Evolutionary conservation across 2,113 vertebrate species (phyloP).

Genomic region (Ellobius talpinus): DNA sequence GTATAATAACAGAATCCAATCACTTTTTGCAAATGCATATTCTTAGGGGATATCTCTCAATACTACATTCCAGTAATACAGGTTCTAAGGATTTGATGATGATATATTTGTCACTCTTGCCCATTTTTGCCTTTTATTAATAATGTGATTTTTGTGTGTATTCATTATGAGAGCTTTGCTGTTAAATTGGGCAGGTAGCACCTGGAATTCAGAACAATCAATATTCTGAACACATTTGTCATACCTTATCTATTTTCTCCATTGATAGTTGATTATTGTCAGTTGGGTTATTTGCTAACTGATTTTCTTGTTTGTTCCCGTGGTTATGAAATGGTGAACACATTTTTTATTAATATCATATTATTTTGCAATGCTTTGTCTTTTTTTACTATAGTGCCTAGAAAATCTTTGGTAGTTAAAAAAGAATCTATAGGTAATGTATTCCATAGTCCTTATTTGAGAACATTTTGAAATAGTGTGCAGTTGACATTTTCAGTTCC

Average conservation of each 20-base stretch:
- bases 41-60: background rate
- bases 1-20: background rate
- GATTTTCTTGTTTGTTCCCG: background rate
- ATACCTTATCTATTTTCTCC: background rate
- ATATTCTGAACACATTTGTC: background rate
- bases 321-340: background rate
- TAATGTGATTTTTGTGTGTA: background rate
- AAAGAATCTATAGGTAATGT: background rate
- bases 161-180: background rate
- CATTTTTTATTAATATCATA: background rate
- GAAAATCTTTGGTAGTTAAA: background rate
- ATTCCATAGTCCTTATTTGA: background rate
- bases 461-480: background rate
- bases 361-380: background rate
- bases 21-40: conserved; percentile 17
- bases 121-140: background rate
- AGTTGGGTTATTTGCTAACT: background rate
- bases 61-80: background rate
- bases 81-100: background rate
- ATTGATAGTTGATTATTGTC: background rate
- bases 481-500: background rate
- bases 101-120: background rate
- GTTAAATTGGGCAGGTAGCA: background rate
- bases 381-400: background rate
- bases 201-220: conserved; percentile 41